These are phyloP conservation scores for Actinia tenebrosa DNA, from an alignment of 64 coral and sea anemone genomes.

Conservation along the genomic window DNA sequence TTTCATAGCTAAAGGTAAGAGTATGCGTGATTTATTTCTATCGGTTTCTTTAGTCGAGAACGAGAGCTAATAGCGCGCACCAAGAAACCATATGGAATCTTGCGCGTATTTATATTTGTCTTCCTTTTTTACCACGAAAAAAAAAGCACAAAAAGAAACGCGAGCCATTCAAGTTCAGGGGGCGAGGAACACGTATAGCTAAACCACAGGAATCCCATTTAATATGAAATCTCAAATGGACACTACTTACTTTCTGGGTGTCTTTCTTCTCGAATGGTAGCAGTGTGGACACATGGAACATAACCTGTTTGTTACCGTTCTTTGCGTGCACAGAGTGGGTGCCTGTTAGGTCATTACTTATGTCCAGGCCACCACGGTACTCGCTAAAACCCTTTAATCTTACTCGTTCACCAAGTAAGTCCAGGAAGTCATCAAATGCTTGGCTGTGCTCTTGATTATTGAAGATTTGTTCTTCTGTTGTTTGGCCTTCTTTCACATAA, in stretches of 20 bases:
- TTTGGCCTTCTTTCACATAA: conserved; percentile 82
- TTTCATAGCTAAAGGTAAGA: too few relatives aligned
- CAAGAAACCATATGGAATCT: too few relatives aligned
- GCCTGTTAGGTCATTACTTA: conserved; percentile 66
- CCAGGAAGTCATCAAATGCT: conserved; percentile 80
- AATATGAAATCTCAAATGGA: not conserved
- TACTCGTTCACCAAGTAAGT: conserved; percentile 69
- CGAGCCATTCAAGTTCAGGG: too few relatives aligned
- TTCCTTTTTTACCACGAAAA: too few relatives aligned
- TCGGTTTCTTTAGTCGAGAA: too few relatives aligned
- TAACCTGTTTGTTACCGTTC: conserved; percentile 67
- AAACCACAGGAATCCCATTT: too few relatives aligned
- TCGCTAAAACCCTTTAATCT: conserved; percentile 70
- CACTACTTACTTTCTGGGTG: conserved; percentile 66
- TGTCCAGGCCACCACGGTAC: conserved; percentile 73
- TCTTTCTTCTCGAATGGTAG: conserved; percentile 83
- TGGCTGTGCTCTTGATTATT: conserved; percentile 73
- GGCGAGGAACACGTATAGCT: too few relatives aligned
- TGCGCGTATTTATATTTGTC: too few relatives aligned
- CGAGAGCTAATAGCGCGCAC: too few relatives aligned
- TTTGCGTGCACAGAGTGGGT: conserved; percentile 79
- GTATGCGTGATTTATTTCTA: too few relatives aligned
- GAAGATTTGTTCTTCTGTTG: conserved; percentile 77
- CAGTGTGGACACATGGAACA: conserved; percentile 86
- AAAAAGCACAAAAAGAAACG: too few relatives aligned